Evolutionary conservation across 2,888 invertebrate species (phyloP).

Genomic region (Standfussiana lucernea): DNA sequence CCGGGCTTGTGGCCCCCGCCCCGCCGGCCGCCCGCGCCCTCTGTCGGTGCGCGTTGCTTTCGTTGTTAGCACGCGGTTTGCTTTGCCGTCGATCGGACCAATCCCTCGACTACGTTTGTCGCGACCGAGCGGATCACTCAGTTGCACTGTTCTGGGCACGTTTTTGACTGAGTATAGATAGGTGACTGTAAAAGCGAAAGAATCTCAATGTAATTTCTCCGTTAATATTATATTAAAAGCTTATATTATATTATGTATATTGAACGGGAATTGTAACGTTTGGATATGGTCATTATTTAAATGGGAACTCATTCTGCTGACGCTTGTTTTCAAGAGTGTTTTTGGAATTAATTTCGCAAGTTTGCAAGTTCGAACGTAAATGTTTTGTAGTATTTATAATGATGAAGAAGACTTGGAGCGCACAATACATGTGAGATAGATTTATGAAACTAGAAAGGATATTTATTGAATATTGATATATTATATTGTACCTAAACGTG

Average conservation of each 20-base stretch:
- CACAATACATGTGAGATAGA: conserved; percentile 89
- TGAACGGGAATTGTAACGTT: conserved; percentile 55
- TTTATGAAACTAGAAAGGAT: conserved; percentile 76
- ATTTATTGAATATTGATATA: conserved; percentile 79
- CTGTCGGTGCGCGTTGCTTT: conserved; percentile 63
- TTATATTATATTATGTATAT: conserved; percentile 54
- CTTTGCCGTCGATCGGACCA: conserved; percentile 48
- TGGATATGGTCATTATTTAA: conserved; percentile 47
- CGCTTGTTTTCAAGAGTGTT: conserved; percentile 54
- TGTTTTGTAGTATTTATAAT: conserved; percentile 80
- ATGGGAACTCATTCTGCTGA: conserved; percentile 43
- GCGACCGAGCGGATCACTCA: conserved; percentile 35
- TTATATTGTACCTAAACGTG: conserved; percentile 67
- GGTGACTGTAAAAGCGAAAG: conserved; percentile 33
- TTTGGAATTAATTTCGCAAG: conserved; percentile 48
- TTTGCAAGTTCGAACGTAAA: conserved; percentile 70
- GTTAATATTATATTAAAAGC: conserved; percentile 58
- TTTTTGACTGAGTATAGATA: conserved; percentile 44
- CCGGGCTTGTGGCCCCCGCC: conserved; percentile 33
- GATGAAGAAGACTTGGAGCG: conserved; percentile 86
- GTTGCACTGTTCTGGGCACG: conserved; percentile 47
- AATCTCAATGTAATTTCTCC: conserved; percentile 53
- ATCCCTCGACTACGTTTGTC: conserved; percentile 35
- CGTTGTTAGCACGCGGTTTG: conserved; percentile 60
- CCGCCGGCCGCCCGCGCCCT: conserved; percentile 51